These are phyloP conservation scores for Sipha maydis DNA, from an alignment of 2,888 invertebrate species.

Conservation along the genomic window DNA sequence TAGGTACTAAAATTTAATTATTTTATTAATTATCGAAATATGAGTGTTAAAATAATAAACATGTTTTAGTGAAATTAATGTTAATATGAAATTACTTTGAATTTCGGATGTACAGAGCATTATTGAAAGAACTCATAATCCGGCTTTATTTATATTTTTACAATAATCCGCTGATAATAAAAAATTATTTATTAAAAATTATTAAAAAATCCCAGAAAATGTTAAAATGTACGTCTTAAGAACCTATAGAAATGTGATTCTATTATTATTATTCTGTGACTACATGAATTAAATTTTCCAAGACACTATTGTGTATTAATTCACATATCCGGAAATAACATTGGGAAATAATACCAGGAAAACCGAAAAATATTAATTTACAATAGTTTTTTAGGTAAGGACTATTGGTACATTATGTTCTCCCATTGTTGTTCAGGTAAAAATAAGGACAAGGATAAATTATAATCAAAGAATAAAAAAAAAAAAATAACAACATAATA, in stretches of 20 bases:
- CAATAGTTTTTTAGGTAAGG: constrained; percentile 2
- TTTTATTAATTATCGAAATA: too few species aligned
- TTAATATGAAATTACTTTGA: background rate
- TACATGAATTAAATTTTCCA: background rate
- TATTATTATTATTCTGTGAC: background rate
- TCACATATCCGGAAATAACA: constrained; percentile 19
- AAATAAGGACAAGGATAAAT: constrained; percentile 52
- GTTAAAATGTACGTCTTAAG: background rate
- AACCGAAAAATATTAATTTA: constrained; percentile 5
- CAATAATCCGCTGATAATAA: background rate
- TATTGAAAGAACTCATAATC: background rate
- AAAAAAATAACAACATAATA: constrained; percentile 51
- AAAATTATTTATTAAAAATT: too few species aligned
- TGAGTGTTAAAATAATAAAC: too few species aligned
- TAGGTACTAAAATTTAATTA: background rate
- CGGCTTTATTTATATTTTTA: background rate
- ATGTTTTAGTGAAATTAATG: background rate
- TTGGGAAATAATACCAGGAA: constrained; percentile 24
- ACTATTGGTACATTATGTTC: constrained; percentile 20
- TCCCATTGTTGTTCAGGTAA: constrained; percentile 27
- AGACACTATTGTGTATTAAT: background rate
- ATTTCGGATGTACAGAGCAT: background rate
- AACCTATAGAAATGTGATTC: background rate
- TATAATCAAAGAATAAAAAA: constrained; percentile 22
- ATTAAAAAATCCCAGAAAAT: too few species aligned